Percentiles rank a stretch among this genome's conserved stretches.
Conservation (phyloP, 2,888 invertebrate genomes). For the Orthosia cruda region DNA sequence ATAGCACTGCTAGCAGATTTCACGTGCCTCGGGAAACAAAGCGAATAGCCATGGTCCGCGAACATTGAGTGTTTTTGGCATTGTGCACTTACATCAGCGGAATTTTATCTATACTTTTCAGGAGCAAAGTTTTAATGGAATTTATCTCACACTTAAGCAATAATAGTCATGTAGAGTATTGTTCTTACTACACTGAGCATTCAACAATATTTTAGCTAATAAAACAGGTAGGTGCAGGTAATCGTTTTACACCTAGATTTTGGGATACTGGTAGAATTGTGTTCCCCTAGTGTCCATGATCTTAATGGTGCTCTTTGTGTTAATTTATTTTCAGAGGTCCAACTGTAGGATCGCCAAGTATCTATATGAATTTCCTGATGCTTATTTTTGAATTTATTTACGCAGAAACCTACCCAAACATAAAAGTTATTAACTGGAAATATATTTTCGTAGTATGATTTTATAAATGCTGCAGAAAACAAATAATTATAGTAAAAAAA, state of each 20-base stretch:
- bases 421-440: too few species aligned
- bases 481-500: not conserved
- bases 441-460: too few species aligned
- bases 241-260: constrained; percentile 37
- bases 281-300: constrained; percentile 18
- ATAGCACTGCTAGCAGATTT: constrained; percentile 63
- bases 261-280: not conserved
- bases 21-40: constrained; percentile 59
- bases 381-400: too few species aligned
- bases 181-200: not conserved
- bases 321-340: not conserved
- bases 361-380: too few species aligned
- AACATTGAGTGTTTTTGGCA: constrained; percentile 54
- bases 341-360: too few species aligned
- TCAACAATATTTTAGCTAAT: constrained; percentile 20
- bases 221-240: constrained; percentile 7
- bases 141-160: constrained; percentile 1
- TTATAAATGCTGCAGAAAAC: too few species aligned
- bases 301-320: not conserved
- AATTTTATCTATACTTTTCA: constrained; percentile 47
- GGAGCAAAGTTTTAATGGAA: not conserved
- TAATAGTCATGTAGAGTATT: not conserved
- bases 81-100: constrained; percentile 32
- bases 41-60: constrained; percentile 43
- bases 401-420: too few species aligned